Evolutionary conservation across 2,888 invertebrate genomes (phyloP).

Genomic region (Epistrophe eligans): DNA sequence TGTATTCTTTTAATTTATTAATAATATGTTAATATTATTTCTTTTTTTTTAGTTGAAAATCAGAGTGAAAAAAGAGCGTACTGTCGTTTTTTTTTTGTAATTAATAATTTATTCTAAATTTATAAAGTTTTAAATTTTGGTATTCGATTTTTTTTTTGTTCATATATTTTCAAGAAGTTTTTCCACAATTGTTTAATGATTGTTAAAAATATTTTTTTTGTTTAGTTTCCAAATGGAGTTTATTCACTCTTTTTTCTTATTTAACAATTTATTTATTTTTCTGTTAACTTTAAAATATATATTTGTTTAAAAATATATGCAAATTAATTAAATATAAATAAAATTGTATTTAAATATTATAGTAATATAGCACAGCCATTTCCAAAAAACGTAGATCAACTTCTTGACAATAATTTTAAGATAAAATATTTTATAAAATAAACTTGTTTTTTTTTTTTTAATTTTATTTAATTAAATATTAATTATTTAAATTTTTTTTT

Average conservation of each 20-base stretch:
- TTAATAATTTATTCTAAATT: conserved; percentile 77
- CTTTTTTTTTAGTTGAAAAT: conserved; percentile 61
- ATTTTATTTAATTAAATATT: conserved; percentile 63
- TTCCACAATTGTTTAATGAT: conserved; percentile 79
- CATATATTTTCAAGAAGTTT: conserved; percentile 83
- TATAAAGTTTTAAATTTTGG: conserved; percentile 71
- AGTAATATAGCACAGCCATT: conserved; percentile 88
- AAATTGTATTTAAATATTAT: conserved; percentile 77
- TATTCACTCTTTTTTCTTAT: conserved; percentile 77
- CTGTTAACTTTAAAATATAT: conserved; percentile 55
- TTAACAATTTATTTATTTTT: conserved; percentile 45
- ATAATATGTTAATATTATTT: conserved; percentile 55
- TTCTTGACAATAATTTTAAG: conserved; percentile 88
- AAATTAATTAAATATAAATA: conserved; percentile 70
- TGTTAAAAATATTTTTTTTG: conserved; percentile 54
- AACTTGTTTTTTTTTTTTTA: conserved; percentile 37
- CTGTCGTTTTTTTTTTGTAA: conserved; percentile 73
- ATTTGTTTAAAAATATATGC: conserved; percentile 66
- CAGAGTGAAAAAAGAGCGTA: conserved; percentile 76
- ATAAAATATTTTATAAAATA: conserved; percentile 54
- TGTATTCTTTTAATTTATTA: conserved; percentile 49
- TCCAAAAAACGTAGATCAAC: conserved; percentile 98
- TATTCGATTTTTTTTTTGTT: conserved; percentile 66
- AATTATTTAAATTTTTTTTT: conserved; percentile 61
- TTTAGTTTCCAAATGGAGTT: conserved; percentile 58